Base-by-base conservation (phyloP, 2,888 invertebrate genomes). In the Zaprionus lineosus region DNA sequence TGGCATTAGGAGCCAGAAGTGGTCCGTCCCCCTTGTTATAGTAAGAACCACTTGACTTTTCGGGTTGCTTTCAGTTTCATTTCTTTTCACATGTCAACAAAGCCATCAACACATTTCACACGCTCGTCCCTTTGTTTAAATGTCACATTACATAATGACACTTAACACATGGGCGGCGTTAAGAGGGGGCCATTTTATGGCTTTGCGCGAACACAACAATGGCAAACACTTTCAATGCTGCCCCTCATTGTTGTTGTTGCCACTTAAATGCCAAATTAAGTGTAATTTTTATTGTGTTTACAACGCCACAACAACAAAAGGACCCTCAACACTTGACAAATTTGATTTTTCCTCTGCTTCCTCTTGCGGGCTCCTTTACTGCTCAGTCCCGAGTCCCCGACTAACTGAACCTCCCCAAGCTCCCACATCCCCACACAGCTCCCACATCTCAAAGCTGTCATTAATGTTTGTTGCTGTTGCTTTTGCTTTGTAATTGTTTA, bases 201-300 rank as follows among this genome's bases (percentile, higher is more conserved):
- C 58, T 47, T 36, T 16, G 14, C 34, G 46, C 51, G 40, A 61
- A 66, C n/a, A n/a, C n/a, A n/a, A n/a, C 61, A 69, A 69, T 67
- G 46, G 67, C 26, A 67, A 62, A 51, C 64, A 76, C 74, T 77
- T 46, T 40, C 43, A 46, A 24, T 31, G 44, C 33, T 31, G 48
- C 36, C 47, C n/a, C 34, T 47, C 37, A 29, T 43, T 56, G 40
- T 33, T 60, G 58, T 57, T 37, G 77, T 69, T 73, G 75, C 83
- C 84, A 83, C 78, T 79, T 83, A 84, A 79, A 84, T 77, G 68
- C 77, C 72, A 81, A 79, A 84, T 79, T 79, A 79, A 81, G 84
- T 84, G 77, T 79, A 81, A 79, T 79, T 79, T 79, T 84, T 84
- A 84, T 84, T 79, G 74, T 75, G 69, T 79, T 78, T 71, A 75